Evolutionary conservation across 2,113 vertebrate genomes (phyloP), one percentile per base, ranked within the genome.

Genomic region (Mola mola): DNA sequence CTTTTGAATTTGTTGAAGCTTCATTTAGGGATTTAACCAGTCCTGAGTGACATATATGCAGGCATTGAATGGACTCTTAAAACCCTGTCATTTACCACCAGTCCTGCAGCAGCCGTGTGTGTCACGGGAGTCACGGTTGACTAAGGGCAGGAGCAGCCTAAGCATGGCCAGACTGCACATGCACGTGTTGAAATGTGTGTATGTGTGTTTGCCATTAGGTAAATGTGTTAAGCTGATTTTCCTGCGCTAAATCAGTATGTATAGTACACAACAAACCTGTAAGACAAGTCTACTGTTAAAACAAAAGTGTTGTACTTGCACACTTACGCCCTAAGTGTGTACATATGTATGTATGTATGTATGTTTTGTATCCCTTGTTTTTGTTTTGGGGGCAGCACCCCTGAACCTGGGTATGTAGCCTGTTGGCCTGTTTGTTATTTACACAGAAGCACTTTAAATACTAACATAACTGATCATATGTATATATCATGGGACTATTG

Each of bases 121-220:
- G n/a, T n/a, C 50, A 2, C 38, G 50, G 89, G 85, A 89, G 53
- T 90, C 89, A 88, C 70, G 8, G 5, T 63, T 90, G 88, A 91
- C 75, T 90, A 79, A 89, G 41, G 73, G 59, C 70, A 49, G 5
- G 41, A 67, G 72, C 48, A 84, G 57, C 43, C 22, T 22, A 50
- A 75, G 60, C 61, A 62, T 29, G 50, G 58, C 46, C 46, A 41
- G 53, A 79, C 37, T 53, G 37, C 82, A 85, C 79, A 86, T 37
- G 59, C 36, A 70, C 88, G 62, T 1, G 76, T 47, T 12, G 12
- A 26, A 2, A 6, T 20, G 10, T 20, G 47, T 28, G 16, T 48
- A 12, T 38, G 41, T 29, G 22, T 24, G 31, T 47, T 19, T 29
- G 55, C 57, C 34, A 8, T 12, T 21, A 20, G 12, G 40, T 51